phyloP scores from a whole-genome alignment of 2,888 invertebrate genomes.

The Rhimphoctona megacephalus region DNA sequence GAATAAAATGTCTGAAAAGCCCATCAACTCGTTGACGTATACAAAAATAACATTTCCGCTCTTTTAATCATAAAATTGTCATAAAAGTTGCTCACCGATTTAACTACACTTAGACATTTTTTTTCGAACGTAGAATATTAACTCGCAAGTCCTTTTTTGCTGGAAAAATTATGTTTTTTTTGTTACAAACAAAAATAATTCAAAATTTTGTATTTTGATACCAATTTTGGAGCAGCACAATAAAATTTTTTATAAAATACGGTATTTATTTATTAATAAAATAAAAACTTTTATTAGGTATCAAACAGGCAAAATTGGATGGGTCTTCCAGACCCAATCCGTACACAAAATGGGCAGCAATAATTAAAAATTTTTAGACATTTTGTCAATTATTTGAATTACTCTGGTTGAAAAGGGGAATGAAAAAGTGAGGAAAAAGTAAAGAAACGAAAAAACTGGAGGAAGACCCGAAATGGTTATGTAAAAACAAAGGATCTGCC shows the following conservation, averaged over 20 bases:
- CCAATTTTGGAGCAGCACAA: too few relatives aligned
- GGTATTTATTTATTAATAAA: neutral
- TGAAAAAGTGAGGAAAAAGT: neutral
- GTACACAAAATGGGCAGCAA: neutral
- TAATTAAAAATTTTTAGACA: neutral
- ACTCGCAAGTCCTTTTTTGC: neutral
- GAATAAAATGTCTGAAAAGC: neutral
- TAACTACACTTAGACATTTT: neutral
- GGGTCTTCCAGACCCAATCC: neutral
- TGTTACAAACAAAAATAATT: neutral
- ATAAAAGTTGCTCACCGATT: conserved; percentile 18
- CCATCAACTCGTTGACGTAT: conserved; percentile 17
- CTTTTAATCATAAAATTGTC: conserved; percentile 36
- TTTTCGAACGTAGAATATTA: neutral
- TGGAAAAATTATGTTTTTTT: neutral
- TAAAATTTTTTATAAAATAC: too few relatives aligned
- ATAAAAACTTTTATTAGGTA: neutral
- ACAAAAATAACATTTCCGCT: conserved; percentile 22
- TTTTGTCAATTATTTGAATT: neutral
- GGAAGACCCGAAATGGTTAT: neutral
- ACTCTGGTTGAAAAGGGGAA: neutral
- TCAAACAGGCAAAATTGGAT: neutral
- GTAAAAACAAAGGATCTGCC: conserved; percentile 33
- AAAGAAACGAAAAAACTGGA: neutral
- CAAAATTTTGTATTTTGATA: neutral